Base-by-base conservation (phyloP, 2,113 vertebrate genomes). In the Hippocampus mohnikei region DNA sequence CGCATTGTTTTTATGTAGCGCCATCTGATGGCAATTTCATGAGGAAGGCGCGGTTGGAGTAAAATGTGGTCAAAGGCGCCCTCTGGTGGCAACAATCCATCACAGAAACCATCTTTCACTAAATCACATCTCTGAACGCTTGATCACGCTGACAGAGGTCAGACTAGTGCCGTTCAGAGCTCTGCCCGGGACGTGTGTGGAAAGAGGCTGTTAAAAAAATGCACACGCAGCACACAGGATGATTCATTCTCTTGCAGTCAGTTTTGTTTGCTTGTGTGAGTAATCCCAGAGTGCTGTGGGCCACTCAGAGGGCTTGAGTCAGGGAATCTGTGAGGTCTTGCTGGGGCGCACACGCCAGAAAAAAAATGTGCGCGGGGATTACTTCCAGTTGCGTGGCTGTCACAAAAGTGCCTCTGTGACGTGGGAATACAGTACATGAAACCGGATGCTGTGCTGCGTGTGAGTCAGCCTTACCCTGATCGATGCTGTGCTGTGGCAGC, bases 401-500 rank as follows among this genome's bases (percentile, higher is more conserved):
- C 9, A 4, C 59, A 11, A 48, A 29, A 40, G 44, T 41, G 50
- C 60, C 18, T 69, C 9, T 62, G 40, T 37, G 13, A 59, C 11
- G 41, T 64, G 60, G 2, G 21, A 64, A 64, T 42, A 64, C 20
- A 64, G 44, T 42, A 64, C 20, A 10, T 10, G 5, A 13, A 41
- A 27, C 64, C 10, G 27, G 41, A 44, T 16, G 21, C 11, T 23
- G 9, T 18, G 16, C 46, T 20, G 46, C 1, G 25, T 67, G 60
- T 41, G 55, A n/a, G 52, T 33, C 25, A 55, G 65, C 8, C 84
- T 95, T 90, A 98, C 97, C 97, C 93, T 99, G 97, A 87, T 99
- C 97, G 70, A 98, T 98, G 70, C 95, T 94, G 92, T 99, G 97
- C 90, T 96, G 96, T 20, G 97, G 97, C 68, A 98, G 93, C 84